Base-by-base conservation (phyloP, 2,888 invertebrate species). In the Papilio elwesi region DNA sequence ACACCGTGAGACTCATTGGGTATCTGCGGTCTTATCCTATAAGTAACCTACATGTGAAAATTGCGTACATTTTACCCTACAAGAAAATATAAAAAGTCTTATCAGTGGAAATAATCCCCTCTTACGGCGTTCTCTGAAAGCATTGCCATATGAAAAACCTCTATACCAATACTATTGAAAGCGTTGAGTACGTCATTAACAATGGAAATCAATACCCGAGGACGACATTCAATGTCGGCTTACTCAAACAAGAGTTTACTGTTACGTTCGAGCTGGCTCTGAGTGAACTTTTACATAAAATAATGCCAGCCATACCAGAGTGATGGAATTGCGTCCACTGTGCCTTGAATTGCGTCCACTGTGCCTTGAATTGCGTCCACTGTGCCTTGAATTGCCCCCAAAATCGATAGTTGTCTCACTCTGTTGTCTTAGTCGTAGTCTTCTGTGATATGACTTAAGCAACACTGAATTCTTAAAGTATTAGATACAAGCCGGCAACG, bases 161-260 rank as follows among this genome's bases (percentile, higher is more conserved):
- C 26, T 36, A 64, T 65, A 65, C 49, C 59, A 51, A 48, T 49
- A 51, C 49, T 36, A 13, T 7, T 64, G 49, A 26, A 49, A 49
- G 26, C 49, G 49, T 49, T 12, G 52, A 71, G 47, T 77, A 76
- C 74, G 75, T 71, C 68, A 55, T 74, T 76, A 79, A 82, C 82
- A 81, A 83, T 81, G 78, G 80, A 82, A 89, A 89, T 88, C 87
- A 79, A 90, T 89, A 88, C 81, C 74, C 48, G 77, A 78, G 79
- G 80, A 81, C 79, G 77, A 77, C 77, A 76, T 80, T 84, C 83
- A 86, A 85, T 85, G 85, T 79, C 86, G 82, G 55, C 65, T 70
- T 74, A 68, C 74, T 75, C 78, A 78, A 76, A 75, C 75, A 73
- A 73, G 63, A 73, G 13, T 63, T 74, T 71, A 65, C 68, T 68